Evolutionary conservation across 2,797 vertebrate species (phyloP).

Genomic region (Xiphophorus birchmanni): DNA sequence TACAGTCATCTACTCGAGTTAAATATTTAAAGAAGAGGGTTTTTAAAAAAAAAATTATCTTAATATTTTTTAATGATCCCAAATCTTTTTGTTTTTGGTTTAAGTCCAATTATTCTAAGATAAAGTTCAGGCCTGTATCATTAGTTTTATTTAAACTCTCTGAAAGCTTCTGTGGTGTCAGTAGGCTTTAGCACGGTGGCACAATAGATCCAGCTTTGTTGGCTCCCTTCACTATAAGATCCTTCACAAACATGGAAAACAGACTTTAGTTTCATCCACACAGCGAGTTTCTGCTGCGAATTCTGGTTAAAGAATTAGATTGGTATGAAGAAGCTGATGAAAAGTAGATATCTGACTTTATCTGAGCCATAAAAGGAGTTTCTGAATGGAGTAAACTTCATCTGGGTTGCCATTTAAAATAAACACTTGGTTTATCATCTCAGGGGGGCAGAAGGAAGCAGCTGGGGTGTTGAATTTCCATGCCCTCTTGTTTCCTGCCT

Average conservation of each 20-base stretch:
- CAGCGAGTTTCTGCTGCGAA: constrained; percentile 2
- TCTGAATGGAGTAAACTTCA: constrained; percentile 8
- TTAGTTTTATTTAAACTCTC: constrained; percentile 27
- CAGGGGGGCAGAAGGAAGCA: constrained; percentile 26
- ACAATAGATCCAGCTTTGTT: constrained; percentile 42
- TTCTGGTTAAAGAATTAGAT: constrained; percentile 7
- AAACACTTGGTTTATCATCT: constrained; percentile 19
- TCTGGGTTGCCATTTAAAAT: constrained; percentile 32
- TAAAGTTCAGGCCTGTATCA: background rate
- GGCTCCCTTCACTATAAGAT: constrained; percentile 37
- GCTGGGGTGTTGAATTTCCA: constrained; percentile 43
- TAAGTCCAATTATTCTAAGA: background rate
- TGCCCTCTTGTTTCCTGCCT: constrained; percentile 24
- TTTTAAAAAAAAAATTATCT: too few species aligned
- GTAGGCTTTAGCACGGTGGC: constrained; percentile 3
- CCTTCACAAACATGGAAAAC: constrained; percentile 30
- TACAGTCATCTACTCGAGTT: background rate
- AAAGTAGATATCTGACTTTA: constrained; percentile 8
- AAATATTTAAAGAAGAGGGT: background rate
- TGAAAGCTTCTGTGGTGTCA: constrained; percentile 28
- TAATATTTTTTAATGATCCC: background rate
- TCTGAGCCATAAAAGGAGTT: background rate
- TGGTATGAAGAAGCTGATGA: constrained; percentile 19
- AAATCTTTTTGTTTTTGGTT: background rate
- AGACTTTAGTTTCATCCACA: constrained; percentile 26